Percentiles rank a stretch among this genome's conserved stretches.
Conservation (phyloP, 2,113 vertebrate species). For the Peromyscus polionotus region DNA sequence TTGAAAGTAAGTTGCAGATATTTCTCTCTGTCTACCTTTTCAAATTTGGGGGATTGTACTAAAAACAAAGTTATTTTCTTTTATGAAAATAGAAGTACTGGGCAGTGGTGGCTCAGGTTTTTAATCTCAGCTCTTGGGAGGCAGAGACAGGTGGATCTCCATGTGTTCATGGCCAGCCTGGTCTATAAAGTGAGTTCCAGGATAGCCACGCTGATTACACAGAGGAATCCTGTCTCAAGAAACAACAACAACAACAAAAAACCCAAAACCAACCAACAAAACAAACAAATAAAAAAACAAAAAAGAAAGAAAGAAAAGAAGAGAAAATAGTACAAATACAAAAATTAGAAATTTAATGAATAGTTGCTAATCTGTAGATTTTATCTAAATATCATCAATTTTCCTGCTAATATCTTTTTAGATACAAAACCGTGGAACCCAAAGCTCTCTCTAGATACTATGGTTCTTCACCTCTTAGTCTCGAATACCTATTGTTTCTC, state of each 20-base stretch:
- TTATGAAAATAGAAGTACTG: not conserved
- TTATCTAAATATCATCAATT: not conserved
- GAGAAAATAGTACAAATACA: not conserved
- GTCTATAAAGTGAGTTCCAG: too few relatives aligned
- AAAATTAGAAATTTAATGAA: not conserved
- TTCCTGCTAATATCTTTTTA: not conserved
- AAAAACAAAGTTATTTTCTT: not conserved
- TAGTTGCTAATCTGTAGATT: not conserved
- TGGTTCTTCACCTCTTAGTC: not conserved
- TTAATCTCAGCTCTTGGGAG: too few relatives aligned
- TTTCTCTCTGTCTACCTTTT: not conserved
- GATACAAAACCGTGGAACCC: not conserved
- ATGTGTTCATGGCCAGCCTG: too few relatives aligned
- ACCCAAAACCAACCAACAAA: too few relatives aligned
- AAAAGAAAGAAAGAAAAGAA: too few relatives aligned
- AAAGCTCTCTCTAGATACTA: rapidly evolving
- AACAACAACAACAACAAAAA: too few relatives aligned
- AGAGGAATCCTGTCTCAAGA: too few relatives aligned
- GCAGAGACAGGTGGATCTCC: too few relatives aligned
- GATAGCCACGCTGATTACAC: too few relatives aligned
- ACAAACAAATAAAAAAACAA: too few relatives aligned
- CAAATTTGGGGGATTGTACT: not conserved
- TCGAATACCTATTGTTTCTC: not conserved
- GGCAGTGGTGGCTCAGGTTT: too few relatives aligned
- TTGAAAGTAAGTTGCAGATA: not conserved